A percentile compares a stretch with the other conserved stretches of the same genome.
These are phyloP conservation scores for Temnothorax nylanderi DNA, from an alignment of 1,140 invertebrate genomes.

Conservation along the genomic window DNA sequence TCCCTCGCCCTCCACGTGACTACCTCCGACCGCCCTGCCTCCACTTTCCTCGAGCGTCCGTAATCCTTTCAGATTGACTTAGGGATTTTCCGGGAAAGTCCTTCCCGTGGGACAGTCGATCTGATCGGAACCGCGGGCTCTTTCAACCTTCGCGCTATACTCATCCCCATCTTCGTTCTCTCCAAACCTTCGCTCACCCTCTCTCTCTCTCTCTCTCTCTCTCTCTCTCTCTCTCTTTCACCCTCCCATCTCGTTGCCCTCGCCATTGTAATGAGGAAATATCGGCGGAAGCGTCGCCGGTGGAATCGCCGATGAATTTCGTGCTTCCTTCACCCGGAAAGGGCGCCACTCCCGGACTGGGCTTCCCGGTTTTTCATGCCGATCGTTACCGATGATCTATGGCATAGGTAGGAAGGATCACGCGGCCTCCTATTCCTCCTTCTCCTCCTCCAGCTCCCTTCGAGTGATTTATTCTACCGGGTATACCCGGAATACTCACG, in stretches of 20 bases:
- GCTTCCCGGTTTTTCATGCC: conserved; percentile 53
- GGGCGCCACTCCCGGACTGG: conserved; percentile 31
- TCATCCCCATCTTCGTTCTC: background rate
- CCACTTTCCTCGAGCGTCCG: background rate
- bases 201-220: too few species aligned
- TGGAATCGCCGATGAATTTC: conserved; percentile 48
- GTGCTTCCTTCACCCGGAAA: conserved; percentile 47
- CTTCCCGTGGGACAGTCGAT: conserved; percentile 21
- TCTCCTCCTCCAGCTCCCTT: background rate
- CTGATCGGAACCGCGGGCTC: conserved; percentile 5
- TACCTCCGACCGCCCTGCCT: too few species aligned
- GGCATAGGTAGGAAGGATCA: conserved; percentile 27
- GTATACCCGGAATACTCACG: conserved; percentile 24
- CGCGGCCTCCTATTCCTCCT: background rate
- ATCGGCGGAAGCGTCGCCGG: conserved; percentile 38
- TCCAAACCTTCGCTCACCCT: background rate
- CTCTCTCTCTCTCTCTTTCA: too few species aligned
- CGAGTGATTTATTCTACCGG: conserved; percentile 47
- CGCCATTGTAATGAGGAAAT: conserved; percentile 55
- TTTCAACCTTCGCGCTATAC: background rate
- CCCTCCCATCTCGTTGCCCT: background rate
- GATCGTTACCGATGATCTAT: conserved; percentile 61
- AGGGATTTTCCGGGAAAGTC: conserved; percentile 31
- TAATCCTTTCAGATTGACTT: conserved; percentile 50
- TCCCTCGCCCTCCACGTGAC: background rate